These are phyloP conservation scores for Lochmaea capreae DNA, from an alignment of 2,888 invertebrate species.

Conservation along the genomic window DNA sequence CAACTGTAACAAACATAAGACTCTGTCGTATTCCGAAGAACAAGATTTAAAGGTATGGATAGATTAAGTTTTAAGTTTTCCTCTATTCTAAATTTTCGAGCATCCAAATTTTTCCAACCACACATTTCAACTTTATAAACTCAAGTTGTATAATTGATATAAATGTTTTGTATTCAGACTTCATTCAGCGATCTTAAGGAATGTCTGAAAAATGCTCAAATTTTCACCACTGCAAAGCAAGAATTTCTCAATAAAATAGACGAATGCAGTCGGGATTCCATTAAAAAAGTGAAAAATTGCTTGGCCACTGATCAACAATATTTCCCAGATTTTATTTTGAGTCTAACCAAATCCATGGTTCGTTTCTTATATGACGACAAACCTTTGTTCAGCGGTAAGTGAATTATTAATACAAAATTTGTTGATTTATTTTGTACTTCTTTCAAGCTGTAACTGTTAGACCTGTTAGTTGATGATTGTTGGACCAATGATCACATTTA, in stretches of 20 bases:
- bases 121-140: too few species aligned
- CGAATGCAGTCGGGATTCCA: constrained; percentile 29
- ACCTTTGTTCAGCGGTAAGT: constrained; percentile 35
- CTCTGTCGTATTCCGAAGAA: background rate
- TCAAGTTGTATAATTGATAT: too few species aligned
- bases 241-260: constrained; percentile 35
- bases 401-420: background rate
- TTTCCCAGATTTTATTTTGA: constrained; percentile 40
- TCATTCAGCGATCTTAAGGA: constrained; percentile 30
- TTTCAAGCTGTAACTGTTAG: too few species aligned
- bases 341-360: constrained; percentile 36
- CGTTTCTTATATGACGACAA: constrained; percentile 41
- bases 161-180: constrained; percentile 12
- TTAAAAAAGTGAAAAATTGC: constrained; percentile 32
- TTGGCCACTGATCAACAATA: constrained; percentile 35
- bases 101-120: too few species aligned
- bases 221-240: constrained; percentile 28
- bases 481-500: too few species aligned
- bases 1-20: constrained; percentile 23
- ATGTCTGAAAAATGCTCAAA: constrained; percentile 22
- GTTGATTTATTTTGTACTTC: too few species aligned
- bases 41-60: background rate
- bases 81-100: too few species aligned
- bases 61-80: background rate
- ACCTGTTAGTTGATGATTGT: too few species aligned